phyloP scores from a whole-genome alignment of 2,797 vertebrate genomes.

The Dryobates pubescens region DNA sequence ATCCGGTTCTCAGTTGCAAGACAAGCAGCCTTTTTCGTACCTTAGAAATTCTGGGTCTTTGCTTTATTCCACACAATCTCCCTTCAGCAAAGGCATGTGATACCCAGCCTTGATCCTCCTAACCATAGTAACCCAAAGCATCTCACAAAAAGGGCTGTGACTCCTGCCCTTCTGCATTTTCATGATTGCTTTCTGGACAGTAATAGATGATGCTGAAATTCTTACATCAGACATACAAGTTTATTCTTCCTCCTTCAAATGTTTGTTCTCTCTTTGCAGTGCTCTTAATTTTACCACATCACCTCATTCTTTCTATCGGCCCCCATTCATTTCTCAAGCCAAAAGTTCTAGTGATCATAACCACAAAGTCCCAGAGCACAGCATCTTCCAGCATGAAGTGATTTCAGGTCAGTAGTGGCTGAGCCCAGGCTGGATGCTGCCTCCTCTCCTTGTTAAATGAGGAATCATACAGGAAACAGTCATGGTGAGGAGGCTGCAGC shows the following conservation, averaged over 20 bases:
- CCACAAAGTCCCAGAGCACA: rapidly evolving
- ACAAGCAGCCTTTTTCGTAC: neutral
- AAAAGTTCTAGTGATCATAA: neutral
- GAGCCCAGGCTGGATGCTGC: neutral
- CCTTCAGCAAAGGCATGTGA: neutral
- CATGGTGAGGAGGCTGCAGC: neutral
- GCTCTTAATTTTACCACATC: neutral
- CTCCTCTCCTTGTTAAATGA: neutral
- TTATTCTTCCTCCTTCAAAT: neutral
- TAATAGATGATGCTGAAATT: neutral
- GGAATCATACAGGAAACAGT: neutral
- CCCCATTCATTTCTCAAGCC: neutral
- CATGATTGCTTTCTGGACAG: neutral
- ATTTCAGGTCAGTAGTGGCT: neutral
- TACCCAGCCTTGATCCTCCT: neutral
- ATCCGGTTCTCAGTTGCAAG: conserved; percentile 43
- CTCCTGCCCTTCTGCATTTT: neutral
- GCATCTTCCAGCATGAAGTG: neutral
- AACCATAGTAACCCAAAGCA: neutral
- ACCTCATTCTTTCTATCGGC: neutral
- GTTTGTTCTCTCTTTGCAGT: neutral
- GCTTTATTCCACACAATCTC: neutral
- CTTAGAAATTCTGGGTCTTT: conserved; percentile 3
- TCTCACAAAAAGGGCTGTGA: neutral
- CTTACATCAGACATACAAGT: neutral